Percentiles rank a stretch among this genome's conserved stretches.
Evolutionary conservation across 2,888 invertebrate genomes (phyloP).

Genomic region (Rhopalosiphum nymphaeae): DNA sequence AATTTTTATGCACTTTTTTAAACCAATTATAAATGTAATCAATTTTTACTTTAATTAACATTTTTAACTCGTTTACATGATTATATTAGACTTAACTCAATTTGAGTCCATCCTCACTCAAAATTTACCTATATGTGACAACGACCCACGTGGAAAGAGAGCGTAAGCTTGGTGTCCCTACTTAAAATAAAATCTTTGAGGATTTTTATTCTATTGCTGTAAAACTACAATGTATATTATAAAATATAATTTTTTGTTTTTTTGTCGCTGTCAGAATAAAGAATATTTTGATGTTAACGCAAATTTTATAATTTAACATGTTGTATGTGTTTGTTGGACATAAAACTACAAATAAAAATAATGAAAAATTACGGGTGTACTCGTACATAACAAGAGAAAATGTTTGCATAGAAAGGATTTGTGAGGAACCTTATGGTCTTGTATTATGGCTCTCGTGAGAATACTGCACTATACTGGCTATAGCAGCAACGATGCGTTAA

Average conservation of each 20-base stretch:
- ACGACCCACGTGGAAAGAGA: background rate
- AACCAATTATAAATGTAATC: conserved; percentile 6
- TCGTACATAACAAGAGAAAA: conserved; percentile 1
- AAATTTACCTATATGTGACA: background rate
- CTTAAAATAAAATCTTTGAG: background rate
- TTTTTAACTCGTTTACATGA: conserved; percentile 13
- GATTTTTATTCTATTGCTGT: background rate
- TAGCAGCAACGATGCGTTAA: conserved; percentile 20
- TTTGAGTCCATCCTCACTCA: background rate
- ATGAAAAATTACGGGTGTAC: background rate
- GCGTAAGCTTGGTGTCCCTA: background rate
- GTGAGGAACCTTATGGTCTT: background rate
- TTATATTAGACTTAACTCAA: conserved; percentile 51
- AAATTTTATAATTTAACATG: conserved; percentile 16
- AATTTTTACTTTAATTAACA: conserved; percentile 42
- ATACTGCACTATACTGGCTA: background rate
- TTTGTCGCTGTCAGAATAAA: background rate
- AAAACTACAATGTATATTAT: background rate
- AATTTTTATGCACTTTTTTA: background rate
- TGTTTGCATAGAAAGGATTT: conserved; percentile 25
- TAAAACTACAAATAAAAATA: conserved; percentile 1
- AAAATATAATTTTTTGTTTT: background rate
- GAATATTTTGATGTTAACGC: background rate
- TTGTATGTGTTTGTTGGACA: background rate
- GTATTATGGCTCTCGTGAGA: conserved; percentile 33